Base-by-base conservation (phyloP, 2,888 invertebrate genomes). In the Erebia aethiops region DNA sequence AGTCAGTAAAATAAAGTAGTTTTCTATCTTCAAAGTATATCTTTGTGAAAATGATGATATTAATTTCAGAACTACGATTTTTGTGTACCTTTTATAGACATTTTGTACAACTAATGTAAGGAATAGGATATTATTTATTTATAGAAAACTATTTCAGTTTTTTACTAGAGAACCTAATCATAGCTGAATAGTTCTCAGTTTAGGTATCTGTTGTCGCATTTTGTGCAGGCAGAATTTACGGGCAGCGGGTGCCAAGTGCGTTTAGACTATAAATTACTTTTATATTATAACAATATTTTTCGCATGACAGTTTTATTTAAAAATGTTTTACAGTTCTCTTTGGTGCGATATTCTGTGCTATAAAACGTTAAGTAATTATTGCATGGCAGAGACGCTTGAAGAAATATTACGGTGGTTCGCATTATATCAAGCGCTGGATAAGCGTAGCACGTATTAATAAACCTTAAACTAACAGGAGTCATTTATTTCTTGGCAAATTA, bases 191-290 rank as follows among this genome's bases (percentile, higher is more conserved):
- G 67, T 68, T 68, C 51, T 67, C 67, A 64, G 68, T 70, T 71
- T 70, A 68, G 65, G 58, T 54, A 64, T 60, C 70, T 70, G 68
- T 67, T 67, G 71, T 72, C 60, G 62, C 69, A 74, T 76, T 75
- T 74, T 64, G 69, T 74, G 81, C 80, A 79, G 79, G 76, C 77
- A 77, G 78, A 79, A 80, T 85, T 83, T 83, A 84, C 80, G 77
- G 79, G 80, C 76, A 67, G 78, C 77, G 74, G 71, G 70, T 71
- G 70, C 74, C 75, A 77, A 79, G 77, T 76, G 80, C 75, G 73
- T 70, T 78, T 72, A 73, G 78, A 70, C 77, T 76, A 81, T 83
- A 82, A 83, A 84, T 83, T 77, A 79, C 78, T 72, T 78, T 72
- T 78, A 79, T 79, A 84, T 78, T 79, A 79, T 80, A 77, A 73